Percentiles rank a stretch among this genome's conserved stretches.
Evolutionary conservation across 1,140 invertebrate species (phyloP).

Genomic region (Prorops nasuta): DNA sequence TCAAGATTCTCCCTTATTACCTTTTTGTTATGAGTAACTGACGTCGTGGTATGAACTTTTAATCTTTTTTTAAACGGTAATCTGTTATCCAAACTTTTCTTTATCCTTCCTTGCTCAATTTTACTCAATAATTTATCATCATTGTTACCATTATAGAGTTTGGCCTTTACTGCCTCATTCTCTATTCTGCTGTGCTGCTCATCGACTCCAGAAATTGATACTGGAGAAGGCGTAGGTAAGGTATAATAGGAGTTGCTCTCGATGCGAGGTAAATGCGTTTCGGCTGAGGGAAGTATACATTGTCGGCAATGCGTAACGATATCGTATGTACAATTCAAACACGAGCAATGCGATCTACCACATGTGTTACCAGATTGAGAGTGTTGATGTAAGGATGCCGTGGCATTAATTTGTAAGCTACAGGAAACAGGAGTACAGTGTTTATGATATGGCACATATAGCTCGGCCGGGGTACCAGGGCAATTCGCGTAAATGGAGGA

Average conservation of each 20-base stretch:
- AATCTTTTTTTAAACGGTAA: conserved; percentile 48
- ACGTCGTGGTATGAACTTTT: conserved; percentile 38
- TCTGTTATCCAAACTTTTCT: conserved; percentile 31
- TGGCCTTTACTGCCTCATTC: conserved; percentile 28
- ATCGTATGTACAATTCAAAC: conserved; percentile 40
- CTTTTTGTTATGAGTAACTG: conserved; percentile 21
- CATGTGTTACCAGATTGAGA: conserved; percentile 20
- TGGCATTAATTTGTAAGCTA: conserved; percentile 32
- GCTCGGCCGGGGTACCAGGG: conserved; percentile 27
- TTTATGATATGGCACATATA: conserved; percentile 40
- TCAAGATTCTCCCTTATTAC: conserved; percentile 26
- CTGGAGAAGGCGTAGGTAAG: conserved; percentile 32
- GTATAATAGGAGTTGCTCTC: conserved; percentile 41
- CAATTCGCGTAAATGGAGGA: conserved; percentile 35
- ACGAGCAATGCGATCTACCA: conserved; percentile 27
- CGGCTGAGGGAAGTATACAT: conserved; percentile 36
- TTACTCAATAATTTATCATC: conserved; percentile 25
- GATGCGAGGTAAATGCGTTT: conserved; percentile 30
- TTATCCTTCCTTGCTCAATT: conserved; percentile 21
- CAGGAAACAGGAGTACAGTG: conserved; percentile 39
- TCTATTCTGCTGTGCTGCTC: conserved; percentile 31
- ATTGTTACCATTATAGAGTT: conserved; percentile 40
- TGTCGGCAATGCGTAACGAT: conserved; percentile 43
- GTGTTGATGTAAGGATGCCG: conserved; percentile 24
- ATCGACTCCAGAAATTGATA: conserved; percentile 36